Evolutionary conservation across 2,797 vertebrate species (phyloP).

Genomic region (Thalassophryne amazonica): DNA sequence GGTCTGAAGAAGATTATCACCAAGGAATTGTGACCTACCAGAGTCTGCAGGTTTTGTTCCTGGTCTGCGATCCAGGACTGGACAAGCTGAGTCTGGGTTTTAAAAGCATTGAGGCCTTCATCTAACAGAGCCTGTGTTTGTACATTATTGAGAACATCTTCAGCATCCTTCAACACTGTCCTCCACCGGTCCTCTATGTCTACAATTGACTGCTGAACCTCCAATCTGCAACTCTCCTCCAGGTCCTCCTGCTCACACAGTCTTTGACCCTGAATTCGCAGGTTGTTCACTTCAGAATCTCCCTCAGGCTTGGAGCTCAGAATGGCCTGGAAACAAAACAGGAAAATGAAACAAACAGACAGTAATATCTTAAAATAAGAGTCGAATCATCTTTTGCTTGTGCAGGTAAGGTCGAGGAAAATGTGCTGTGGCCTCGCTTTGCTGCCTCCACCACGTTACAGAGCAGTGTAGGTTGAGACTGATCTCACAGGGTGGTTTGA

Average conservation of each 20-base stretch:
- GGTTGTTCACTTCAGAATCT: conserved; percentile 69
- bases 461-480: no score
- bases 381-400: no score
- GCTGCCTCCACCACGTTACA: no score
- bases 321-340: conserved; percentile 68
- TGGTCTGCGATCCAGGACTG: conserved; percentile 73
- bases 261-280: conserved; percentile 41
- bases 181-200: conserved; percentile 38
- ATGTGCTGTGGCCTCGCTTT: no score
- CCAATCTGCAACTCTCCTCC: conserved; percentile 26
- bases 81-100: conserved; percentile 55
- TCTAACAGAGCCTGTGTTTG: background rate
- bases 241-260: conserved; percentile 34
- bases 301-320: conserved; percentile 71
- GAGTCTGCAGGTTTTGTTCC: conserved; percentile 62
- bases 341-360: background rate
- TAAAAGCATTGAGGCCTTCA: conserved; percentile 39
- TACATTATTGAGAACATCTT: background rate
- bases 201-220: conserved; percentile 24
- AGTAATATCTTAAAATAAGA: no score
- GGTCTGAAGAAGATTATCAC: no score
- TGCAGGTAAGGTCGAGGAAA: no score
- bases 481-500: no score
- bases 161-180: conserved; percentile 25
- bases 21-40: conserved; percentile 62